A percentile compares a stretch with the other conserved stretches of the same genome.
Conservation (phyloP, 2,113 vertebrate species). For the Potamarius usumacintae region DNA sequence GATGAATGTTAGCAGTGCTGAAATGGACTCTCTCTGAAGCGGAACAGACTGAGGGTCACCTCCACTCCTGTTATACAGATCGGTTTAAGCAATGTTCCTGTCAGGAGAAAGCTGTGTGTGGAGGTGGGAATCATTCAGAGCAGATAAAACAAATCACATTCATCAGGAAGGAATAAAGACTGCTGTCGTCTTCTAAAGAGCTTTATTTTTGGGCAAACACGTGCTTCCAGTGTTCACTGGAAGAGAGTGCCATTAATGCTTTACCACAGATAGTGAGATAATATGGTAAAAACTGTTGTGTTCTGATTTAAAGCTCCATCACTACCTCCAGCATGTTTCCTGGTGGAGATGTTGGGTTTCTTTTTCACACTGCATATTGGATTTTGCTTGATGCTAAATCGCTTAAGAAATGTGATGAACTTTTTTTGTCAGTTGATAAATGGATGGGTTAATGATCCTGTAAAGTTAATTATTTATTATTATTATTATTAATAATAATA, state of each 20-base stretch:
- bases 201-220: neutral
- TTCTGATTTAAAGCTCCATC: neutral
- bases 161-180: conserved; percentile 11
- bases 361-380: neutral
- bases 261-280: neutral
- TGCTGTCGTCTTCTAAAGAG: neutral
- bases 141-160: conserved; percentile 7
- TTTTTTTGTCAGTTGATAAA: neutral
- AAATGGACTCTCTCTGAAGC: conserved; percentile 89
- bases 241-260: neutral
- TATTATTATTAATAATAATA: too few relatives aligned
- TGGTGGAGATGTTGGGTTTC: neutral
- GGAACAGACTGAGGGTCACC: conserved; percentile 67
- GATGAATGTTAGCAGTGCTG: conserved; percentile 66
- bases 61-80: conserved; percentile 9
- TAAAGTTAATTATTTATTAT: neutral
- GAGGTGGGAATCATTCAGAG: neutral
- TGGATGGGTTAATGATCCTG: neutral
- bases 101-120: neutral
- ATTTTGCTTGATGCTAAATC: neutral
- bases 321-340: neutral
- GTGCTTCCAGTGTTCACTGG: neutral
- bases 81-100: conserved; percentile 13
- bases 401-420: neutral
- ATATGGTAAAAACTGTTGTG: neutral